Percentiles rank a stretch among this genome's conserved stretches.
These are phyloP conservation scores for Crax fasciolata DNA, from an alignment of 2,797 vertebrate genomes.

Conservation along the genomic window DNA sequence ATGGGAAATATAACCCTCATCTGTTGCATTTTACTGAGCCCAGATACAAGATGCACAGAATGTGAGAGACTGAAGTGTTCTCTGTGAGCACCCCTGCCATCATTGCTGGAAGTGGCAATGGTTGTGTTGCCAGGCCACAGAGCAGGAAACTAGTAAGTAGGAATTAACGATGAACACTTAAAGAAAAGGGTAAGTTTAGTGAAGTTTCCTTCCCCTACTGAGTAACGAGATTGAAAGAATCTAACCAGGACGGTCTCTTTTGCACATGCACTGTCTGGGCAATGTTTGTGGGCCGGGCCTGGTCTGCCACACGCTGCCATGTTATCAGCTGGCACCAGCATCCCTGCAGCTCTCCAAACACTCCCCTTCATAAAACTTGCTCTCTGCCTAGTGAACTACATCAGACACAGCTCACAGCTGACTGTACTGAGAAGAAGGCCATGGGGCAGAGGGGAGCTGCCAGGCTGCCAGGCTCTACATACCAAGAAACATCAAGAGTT, in stretches of 20 bases:
- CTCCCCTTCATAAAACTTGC: background rate
- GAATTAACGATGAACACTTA: background rate
- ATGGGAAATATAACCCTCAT: background rate
- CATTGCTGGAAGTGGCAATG: background rate
- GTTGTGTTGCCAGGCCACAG: accelerated
- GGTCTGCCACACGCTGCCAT: background rate
- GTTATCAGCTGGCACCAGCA: background rate
- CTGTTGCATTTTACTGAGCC: background rate
- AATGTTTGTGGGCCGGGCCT: background rate
- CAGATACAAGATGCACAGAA: background rate
- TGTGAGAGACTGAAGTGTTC: background rate
- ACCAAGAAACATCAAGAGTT: background rate
- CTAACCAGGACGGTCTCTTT: background rate
- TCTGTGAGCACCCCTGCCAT: background rate
- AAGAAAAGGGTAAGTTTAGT: background rate
- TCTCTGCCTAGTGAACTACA: background rate
- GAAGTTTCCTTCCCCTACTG: background rate
- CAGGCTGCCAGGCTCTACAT: background rate
- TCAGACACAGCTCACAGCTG: background rate
- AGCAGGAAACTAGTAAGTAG: background rate
- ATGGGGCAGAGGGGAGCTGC: no score
- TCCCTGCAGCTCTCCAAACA: background rate
- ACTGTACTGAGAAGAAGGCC: background rate
- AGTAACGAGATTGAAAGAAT: background rate
- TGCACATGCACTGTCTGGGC: background rate